Evolutionary conservation across 2,888 invertebrate species (phyloP).

Genomic region (Orthosia gothica): DNA sequence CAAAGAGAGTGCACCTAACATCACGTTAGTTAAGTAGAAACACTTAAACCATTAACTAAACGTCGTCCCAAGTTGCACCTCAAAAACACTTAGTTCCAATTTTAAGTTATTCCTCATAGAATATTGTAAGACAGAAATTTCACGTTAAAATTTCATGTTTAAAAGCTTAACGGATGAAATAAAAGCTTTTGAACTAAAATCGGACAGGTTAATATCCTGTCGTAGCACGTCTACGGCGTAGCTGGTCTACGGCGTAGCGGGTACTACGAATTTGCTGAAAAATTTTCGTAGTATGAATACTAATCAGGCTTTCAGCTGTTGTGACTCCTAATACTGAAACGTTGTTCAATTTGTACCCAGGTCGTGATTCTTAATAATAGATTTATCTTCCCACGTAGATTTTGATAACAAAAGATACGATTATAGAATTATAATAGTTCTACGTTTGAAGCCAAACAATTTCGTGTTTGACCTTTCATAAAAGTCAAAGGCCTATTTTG

Average conservation of each 20-base stretch:
- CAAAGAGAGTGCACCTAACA: constrained; percentile 47
- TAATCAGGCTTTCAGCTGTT: constrained; percentile 28
- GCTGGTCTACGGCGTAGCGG: constrained; percentile 49
- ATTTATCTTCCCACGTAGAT: constrained; percentile 13
- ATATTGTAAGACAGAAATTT: constrained; percentile 50
- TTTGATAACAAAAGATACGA: constrained; percentile 19
- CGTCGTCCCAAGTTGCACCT: constrained; percentile 62
- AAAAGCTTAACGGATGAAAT: constrained; percentile 63
- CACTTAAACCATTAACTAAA: constrained; percentile 63
- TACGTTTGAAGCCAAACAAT: constrained; percentile 8
- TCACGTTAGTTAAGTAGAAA: constrained; percentile 50
- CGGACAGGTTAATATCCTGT: constrained; percentile 69
- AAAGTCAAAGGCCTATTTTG: not conserved
- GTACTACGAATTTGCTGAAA: constrained; percentile 66
- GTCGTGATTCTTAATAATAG: constrained; percentile 31
- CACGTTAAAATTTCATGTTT: constrained; percentile 52
- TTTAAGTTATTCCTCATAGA: constrained; percentile 62
- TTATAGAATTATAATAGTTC: constrained; percentile 24
- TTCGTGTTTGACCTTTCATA: constrained; percentile 5
- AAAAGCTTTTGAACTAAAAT: constrained; percentile 59
- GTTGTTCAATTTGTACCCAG: constrained; percentile 31
- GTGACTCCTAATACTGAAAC: constrained; percentile 20
- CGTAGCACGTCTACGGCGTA: constrained; percentile 67
- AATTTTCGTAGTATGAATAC: constrained; percentile 61
- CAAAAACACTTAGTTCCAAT: constrained; percentile 64